Evolutionary conservation across 2,888 invertebrate species (phyloP), one percentile per base, ranked within the genome.

Genomic region (Timema cristinae): DNA sequence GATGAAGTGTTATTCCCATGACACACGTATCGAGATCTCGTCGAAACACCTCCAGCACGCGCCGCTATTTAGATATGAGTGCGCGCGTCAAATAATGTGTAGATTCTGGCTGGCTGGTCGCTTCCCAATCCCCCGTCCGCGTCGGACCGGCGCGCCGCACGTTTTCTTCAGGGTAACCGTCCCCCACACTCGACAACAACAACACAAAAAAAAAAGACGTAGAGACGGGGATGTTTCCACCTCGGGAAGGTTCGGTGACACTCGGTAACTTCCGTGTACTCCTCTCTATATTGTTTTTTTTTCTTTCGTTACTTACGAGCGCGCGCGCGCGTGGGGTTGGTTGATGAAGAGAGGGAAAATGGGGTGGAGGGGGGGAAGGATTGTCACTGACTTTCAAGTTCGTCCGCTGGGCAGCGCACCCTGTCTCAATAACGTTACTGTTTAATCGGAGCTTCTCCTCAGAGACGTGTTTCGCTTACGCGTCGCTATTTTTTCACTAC

Each of bases 391-490:
- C 73, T 73, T 70, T 32, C n/a, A 11, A n/a, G 50, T 32, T 59
- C 70, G 70, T 16, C 73, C 73, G 73, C 73, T 72, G 71, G 71
- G 75, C 69, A 73, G 75, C 75, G 75, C 75, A 69, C 68, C 70
- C 73, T 73, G 74, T 70, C 69, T 48, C 69, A 50, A 32, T 32
- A 32, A 32, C 6, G 61, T 61, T 61, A 5, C 8, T 61, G 13
- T 13, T 47, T 10, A 47, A 13, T 7, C 61, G 16, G 32, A 32
- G 32, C 32, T 32, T 32, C 32, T 32, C 32, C 4, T 32, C 1
- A 2, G 32, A 32, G 32, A 32, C 32, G 32, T 32, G 32, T 32
- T 32, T 4, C 32, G 32, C 32, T 32, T 32, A 32, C 32, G 32
- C 4, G 1, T 32, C 4, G 4, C n/a, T n/a, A n/a, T n/a, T 32